Percentiles rank a stretch among this genome's conserved stretches.
Evolutionary conservation across 2,113 vertebrate genomes (phyloP).

Genomic region (Colinus virginianus): DNA sequence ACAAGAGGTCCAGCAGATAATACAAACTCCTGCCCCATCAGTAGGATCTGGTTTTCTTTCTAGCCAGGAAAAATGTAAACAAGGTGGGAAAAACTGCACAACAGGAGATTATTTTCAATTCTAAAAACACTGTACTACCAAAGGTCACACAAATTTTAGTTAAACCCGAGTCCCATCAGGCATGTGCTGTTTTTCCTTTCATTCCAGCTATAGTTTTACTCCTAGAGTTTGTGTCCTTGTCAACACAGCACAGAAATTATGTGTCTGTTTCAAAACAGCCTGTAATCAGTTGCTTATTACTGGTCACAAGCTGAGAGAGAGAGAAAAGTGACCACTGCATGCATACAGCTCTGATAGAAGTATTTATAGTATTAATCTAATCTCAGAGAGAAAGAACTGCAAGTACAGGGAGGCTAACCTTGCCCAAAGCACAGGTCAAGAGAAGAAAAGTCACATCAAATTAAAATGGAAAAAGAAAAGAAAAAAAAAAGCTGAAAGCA

Average conservation of each 20-base stretch:
- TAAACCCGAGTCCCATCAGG: background rate
- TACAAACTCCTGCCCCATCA: background rate
- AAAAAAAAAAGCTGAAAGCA: background rate
- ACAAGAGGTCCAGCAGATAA: background rate
- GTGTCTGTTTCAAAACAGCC: background rate
- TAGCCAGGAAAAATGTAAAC: background rate
- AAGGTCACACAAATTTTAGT: background rate
- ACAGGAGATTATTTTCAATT: background rate
- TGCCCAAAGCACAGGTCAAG: background rate
- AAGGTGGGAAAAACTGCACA: background rate
- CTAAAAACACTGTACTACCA: background rate
- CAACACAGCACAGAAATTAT: background rate
- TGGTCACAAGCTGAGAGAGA: background rate
- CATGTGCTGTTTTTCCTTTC: background rate
- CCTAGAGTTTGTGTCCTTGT: background rate
- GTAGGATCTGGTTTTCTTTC: background rate
- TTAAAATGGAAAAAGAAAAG: background rate
- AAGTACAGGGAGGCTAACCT: background rate
- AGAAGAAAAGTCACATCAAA: background rate
- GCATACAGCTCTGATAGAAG: background rate
- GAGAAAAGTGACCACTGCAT: background rate
- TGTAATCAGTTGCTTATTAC: slow-evolving; percentile 10
- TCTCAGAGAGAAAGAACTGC: background rate
- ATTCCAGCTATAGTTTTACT: background rate
- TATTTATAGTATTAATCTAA: background rate